Base-by-base conservation (phyloP, 1,140 invertebrate species). In the Rhyzopertha dominica region DNA sequence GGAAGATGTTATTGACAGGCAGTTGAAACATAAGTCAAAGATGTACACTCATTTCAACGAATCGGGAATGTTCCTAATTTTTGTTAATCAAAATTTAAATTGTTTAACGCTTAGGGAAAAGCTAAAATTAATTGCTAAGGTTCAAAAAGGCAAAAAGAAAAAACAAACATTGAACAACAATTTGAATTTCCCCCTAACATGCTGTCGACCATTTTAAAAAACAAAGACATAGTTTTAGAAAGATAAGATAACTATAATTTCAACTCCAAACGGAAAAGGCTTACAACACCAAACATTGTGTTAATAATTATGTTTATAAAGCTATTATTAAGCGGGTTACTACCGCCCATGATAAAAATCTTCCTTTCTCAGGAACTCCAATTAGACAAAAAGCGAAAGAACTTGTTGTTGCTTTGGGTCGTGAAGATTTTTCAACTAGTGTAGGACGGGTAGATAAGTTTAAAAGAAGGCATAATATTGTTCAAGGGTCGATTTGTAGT, bases 51-150 rank as follows among this genome's bases (percentile, higher is more conserved):
- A n/a, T n/a, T n/a, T n/a, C n/a, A n/a, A n/a, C n/a, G n/a, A n/a
- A n/a, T n/a, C n/a, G n/a, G n/a, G n/a, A n/a, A n/a, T n/a, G n/a
- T n/a, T n/a, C n/a, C n/a, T n/a, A n/a, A n/a, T n/a, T n/a, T n/a
- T n/a, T n/a, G n/a, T n/a, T n/a, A 43, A 43, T 9, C 30, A 13
- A 36, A 35, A 43, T 17, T 22, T 36, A 36, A 43, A 43, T 19
- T 43, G 31, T 43, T 43, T 43, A 36, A 43, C 42, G 20, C 42
- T 43, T 22, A 39, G 24, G 31, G 42, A 43, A 36, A 37, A 43
- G 36, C 25, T 43, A 22, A 43, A 43, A 43, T 43, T 43, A 36
- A 36, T 43, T 42, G 39, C 24, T 34, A 20, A 43, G 19, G 42
- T 36, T n/a, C 30, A 36, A 43, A 43, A n/a, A n/a, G n/a, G n/a